Evolutionary conservation across 2,797 vertebrate species (phyloP), one percentile per base, ranked within the genome.

Genomic region (Phylloscopus collybita): DNA sequence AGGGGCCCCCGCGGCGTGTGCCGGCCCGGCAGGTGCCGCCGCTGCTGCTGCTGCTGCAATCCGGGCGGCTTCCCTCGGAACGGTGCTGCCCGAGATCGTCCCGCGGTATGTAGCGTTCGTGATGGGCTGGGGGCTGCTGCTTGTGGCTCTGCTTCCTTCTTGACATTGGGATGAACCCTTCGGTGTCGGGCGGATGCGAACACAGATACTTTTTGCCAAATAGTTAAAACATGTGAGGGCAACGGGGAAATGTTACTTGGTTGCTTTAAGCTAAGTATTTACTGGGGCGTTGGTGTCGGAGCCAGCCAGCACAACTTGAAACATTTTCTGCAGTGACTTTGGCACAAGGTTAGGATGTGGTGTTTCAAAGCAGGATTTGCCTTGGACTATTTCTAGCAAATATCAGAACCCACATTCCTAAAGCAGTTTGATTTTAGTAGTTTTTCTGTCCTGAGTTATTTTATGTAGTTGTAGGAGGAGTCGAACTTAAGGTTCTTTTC

Each of bases 241-340:
- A 3, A 13, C 65, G 5, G 3, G 2, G 21, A 29, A 29, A 21
- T 38, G 7, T 32, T 4, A 61, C 38, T 67, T 10, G 45, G 4
- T 27, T 54, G 38, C 50, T 72, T 91, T 57, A 10, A 51, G 42
- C 8, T 1, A 22, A 17, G 49, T 15, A 1, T 42, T n/a, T 61
- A 0, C 18, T 5, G 66, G 62, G 66, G 80, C 42, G 17, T 26
- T 65, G 25, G 38, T 40, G 50, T 30, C 14, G 9, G 76, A 66
- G 73, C 9, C 23, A 62, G 66, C 20, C 26, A 5, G 66, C 30
- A 32, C 49, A 23, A 83, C 80, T 91, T 30, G 88, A 53, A 88
- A n/a, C 59, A 66, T 72, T 92, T 87, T 91, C 92, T 93, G 95
- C 94, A 93, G 93, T 97, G 96, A 96, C 95, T 97, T 96, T 96